These are phyloP conservation scores for Rostratula benghalensis DNA, from an alignment of 2,113 vertebrate genomes.

Conservation along the genomic window DNA sequence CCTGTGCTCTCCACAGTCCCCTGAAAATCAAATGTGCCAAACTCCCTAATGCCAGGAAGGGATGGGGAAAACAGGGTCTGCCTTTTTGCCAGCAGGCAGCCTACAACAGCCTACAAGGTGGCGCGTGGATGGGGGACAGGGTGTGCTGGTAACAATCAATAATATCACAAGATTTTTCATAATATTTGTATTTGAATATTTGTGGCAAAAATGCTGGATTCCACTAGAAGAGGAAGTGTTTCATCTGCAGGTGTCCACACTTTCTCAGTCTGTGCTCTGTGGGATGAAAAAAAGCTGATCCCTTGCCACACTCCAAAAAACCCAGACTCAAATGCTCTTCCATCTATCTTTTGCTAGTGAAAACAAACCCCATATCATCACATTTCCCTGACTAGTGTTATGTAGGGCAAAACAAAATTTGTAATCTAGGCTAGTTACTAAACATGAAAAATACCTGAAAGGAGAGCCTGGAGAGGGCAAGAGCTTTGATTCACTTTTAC, in stretches of 20 bases:
- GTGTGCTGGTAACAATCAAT: background rate
- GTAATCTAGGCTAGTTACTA: background rate
- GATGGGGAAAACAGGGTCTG: background rate
- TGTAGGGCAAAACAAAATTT: background rate
- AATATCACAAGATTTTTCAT: background rate
- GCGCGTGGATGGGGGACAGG: rapidly evolving
- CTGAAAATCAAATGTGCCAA: background rate
- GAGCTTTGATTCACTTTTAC: background rate
- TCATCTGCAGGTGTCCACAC: background rate
- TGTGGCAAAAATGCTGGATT: background rate
- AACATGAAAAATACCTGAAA: background rate
- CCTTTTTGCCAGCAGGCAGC: background rate
- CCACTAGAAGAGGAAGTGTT: background rate
- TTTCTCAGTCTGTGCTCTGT: background rate
- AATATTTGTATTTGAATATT: background rate
- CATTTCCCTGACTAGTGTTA: background rate
- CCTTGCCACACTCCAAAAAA: background rate
- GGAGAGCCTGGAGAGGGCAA: background rate
- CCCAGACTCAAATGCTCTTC: background rate
- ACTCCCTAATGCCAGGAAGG: background rate
- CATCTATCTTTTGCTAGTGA: background rate
- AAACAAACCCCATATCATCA: background rate
- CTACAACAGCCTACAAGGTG: background rate
- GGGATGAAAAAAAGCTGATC: background rate
- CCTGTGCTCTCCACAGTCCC: background rate